These are phyloP conservation scores for Globicephala melas DNA, from an alignment of 2,113 vertebrate genomes.

Conservation along the genomic window DNA sequence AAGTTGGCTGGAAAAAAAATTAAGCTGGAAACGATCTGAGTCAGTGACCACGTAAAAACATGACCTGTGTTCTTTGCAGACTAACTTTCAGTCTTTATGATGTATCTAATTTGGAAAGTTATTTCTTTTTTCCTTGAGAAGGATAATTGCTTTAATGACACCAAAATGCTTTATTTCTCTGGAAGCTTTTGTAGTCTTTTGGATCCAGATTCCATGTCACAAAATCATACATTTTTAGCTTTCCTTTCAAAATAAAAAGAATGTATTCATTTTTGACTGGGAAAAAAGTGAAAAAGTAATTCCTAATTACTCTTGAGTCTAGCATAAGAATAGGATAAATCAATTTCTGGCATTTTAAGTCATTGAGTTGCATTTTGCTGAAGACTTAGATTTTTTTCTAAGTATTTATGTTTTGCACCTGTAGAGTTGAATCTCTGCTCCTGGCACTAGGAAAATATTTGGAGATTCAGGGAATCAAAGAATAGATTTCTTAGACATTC, in stretches of 20 bases:
- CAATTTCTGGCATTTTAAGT: neutral
- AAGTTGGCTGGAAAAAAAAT: conserved; percentile 18
- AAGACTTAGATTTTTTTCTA: neutral
- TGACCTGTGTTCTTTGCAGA: neutral
- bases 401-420: neutral
- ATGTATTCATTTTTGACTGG: neutral
- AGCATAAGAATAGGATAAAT: neutral
- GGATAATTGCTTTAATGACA: neutral
- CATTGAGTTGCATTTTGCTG: neutral
- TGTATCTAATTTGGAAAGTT: neutral
- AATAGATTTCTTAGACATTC: neutral
- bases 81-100: neutral
- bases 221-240: neutral
- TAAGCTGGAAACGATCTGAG: neutral
- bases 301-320: neutral
- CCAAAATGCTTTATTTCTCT: conserved; percentile 23
- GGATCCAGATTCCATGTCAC: neutral
- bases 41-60: neutral
- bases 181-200: neutral
- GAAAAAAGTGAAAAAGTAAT: conserved; percentile 32
- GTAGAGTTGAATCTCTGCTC: neutral
- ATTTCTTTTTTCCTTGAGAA: neutral
- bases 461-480: neutral
- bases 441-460: neutral
- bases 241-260: conserved; percentile 30